Conservation (phyloP, 2,113 vertebrate species). For the Myanophis thanlyinensis region DNA sequence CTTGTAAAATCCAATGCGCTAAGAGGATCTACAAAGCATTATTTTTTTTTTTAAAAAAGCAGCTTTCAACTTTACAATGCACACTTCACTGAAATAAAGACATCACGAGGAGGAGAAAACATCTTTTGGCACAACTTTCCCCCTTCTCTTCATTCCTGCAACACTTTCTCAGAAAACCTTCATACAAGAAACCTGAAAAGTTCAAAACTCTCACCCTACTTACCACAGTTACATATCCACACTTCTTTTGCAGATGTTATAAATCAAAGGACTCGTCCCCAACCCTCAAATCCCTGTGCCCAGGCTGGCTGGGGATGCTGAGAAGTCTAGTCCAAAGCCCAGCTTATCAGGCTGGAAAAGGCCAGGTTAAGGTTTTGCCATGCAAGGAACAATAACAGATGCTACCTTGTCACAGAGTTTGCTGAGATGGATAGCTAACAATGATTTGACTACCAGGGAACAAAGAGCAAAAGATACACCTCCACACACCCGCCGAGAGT, state of each 20-base stretch:
- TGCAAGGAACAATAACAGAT: not conserved
- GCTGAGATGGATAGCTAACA: conserved; percentile 12
- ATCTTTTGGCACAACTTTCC: not conserved
- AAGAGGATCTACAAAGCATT: not conserved
- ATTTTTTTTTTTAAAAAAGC: not conserved
- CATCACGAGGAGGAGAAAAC: not conserved
- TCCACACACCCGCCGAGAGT: not conserved
- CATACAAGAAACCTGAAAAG: not conserved
- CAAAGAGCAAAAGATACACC: conserved; percentile 41
- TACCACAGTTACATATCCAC: not conserved
- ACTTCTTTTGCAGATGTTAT: not conserved
- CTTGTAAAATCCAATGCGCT: not conserved
- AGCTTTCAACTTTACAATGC: not conserved
- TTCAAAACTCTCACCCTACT: not conserved
- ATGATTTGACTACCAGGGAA: conserved; percentile 38
- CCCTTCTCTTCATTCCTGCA: not conserved
- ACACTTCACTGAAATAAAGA: not conserved
- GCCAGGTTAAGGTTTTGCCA: not conserved
- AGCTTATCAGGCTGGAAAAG: not conserved
- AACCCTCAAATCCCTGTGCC: not conserved
- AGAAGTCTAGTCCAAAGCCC: not conserved
- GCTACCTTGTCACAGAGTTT: conserved; percentile 2
- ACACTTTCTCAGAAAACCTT: not conserved
- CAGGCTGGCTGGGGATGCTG: not conserved
- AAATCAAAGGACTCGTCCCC: not conserved